Evolutionary conservation across 2,888 invertebrate species (phyloP).

Genomic region (Onchidella celtica): DNA sequence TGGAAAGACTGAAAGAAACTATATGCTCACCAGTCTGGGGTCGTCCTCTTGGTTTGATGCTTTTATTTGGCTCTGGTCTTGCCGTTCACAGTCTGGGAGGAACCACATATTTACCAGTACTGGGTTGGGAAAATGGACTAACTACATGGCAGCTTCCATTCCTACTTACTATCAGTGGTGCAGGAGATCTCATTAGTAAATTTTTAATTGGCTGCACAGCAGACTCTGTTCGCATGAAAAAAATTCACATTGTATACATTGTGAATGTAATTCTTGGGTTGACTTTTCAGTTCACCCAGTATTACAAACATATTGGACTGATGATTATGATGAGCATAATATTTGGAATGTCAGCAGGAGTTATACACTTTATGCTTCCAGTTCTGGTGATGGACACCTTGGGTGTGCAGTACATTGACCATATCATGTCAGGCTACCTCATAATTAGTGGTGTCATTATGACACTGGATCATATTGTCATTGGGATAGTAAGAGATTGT

Average conservation of each 20-base stretch:
- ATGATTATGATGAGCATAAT: slow-evolving; percentile 22
- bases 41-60: slow-evolving; percentile 8
- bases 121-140: slow-evolving; percentile 29
- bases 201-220: slow-evolving; percentile 15
- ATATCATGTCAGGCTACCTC: slow-evolving; percentile 30
- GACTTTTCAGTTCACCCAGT: neutral
- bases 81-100: neutral
- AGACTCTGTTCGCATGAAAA: neutral
- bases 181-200: slow-evolving; percentile 22
- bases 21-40: neutral
- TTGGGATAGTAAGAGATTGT: slow-evolving; percentile 14
- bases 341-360: neutral
- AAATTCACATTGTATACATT: neutral
- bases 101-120: slow-evolving; percentile 17
- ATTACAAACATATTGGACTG: slow-evolving; percentile 5
- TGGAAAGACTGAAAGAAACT: neutral
- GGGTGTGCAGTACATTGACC: slow-evolving; percentile 23
- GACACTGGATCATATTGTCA: slow-evolving; percentile 13
- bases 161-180: slow-evolving; percentile 10
- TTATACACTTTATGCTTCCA: slow-evolving; percentile 9
- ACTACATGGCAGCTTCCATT: slow-evolving; percentile 13
- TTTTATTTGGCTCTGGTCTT: slow-evolving; percentile 11
- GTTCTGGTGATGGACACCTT: slow-evolving; percentile 22
- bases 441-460: slow-evolving; percentile 11
- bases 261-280: neutral